Evolutionary conservation across 2,113 vertebrate species (phyloP).

Genomic region (Saiga tatarica): DNA sequence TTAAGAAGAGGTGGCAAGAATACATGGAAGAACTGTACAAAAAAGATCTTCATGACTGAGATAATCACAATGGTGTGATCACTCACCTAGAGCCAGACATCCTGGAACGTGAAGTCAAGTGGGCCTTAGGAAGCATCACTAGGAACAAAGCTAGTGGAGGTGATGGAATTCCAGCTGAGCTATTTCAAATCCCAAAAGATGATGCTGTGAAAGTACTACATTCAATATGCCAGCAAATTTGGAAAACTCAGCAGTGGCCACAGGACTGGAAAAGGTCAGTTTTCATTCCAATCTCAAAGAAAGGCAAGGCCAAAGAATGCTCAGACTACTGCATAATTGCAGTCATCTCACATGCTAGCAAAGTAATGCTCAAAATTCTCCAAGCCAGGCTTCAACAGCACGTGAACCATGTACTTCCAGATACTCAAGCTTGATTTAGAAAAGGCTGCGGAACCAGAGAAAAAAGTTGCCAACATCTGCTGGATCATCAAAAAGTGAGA

Average conservation of each 20-base stretch:
- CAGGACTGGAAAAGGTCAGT: not conserved
- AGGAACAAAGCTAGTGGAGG: not conserved
- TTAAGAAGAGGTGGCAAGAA: not conserved
- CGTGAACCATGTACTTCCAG: fast-evolving
- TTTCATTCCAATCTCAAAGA: not conserved
- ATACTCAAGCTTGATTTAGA: not conserved
- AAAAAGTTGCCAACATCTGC: not conserved
- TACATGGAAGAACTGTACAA: not conserved
- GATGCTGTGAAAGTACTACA: not conserved
- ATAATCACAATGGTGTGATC: not conserved
- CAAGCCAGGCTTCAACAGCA: not conserved
- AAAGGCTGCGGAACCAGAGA: not conserved
- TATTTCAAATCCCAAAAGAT: not conserved
- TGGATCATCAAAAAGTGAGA: not conserved
- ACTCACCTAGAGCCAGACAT: not conserved
- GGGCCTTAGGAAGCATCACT: not conserved
- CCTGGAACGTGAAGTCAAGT: not conserved
- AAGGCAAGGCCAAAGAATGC: not conserved
- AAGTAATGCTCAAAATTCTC: not conserved
- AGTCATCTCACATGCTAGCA: not conserved
- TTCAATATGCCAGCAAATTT: not conserved
- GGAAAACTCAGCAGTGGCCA: not conserved
- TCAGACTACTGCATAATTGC: not conserved
- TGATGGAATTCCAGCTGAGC: not conserved
- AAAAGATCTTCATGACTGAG: not conserved